phyloP scores from a whole-genome alignment of 2,113 vertebrate genomes.

The Paradoxurus hermaphroditus region DNA sequence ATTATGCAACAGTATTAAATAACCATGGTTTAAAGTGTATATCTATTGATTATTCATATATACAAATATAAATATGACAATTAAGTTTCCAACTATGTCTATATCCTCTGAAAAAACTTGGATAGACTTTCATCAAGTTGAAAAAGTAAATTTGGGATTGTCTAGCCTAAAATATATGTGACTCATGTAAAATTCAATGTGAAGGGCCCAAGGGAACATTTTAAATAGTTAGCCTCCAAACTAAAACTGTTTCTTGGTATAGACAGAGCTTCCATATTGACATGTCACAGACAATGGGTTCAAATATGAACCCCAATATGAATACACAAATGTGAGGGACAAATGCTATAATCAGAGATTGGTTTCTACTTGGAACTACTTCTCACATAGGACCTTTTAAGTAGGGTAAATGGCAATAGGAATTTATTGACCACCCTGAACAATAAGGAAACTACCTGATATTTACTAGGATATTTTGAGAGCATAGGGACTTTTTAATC shows the following conservation, averaged over 20 bases:
- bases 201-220: neutral
- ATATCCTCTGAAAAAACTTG: neutral
- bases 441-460: neutral
- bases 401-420: neutral
- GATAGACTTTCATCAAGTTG: neutral
- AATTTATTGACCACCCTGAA: neutral
- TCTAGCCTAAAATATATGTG: neutral
- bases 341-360: neutral
- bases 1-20: neutral
- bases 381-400: neutral
- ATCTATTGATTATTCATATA: neutral
- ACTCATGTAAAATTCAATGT: neutral
- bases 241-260: neutral
- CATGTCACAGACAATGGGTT: neutral
- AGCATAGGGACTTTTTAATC: neutral
- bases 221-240: neutral
- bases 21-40: neutral
- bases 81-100: neutral
- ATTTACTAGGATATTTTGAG: neutral
- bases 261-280: neutral
- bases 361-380: neutral
- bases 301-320: neutral
- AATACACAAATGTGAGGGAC: neutral
- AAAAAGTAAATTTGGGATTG: neutral
- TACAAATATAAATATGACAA: neutral